These are phyloP conservation scores for Dolichoris vasculosae DNA, from an alignment of 1,140 invertebrate species.

Conservation along the genomic window DNA sequence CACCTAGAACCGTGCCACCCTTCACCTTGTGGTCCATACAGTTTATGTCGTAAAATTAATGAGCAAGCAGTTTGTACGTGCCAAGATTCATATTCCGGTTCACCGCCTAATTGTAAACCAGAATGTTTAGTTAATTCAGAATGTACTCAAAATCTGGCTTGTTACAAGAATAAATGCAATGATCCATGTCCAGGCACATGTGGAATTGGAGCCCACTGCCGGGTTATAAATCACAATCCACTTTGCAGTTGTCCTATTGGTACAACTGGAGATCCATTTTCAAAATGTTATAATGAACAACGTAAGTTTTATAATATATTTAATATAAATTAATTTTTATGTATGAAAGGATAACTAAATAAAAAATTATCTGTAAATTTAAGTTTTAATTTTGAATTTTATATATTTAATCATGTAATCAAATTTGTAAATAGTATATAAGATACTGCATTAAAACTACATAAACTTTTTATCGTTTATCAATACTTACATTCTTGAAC, in stretches of 20 bases:
- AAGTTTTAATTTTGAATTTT: background rate
- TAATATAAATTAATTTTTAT: background rate
- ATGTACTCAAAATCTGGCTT: slow-evolving; percentile 85
- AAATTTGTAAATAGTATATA: too few relatives aligned
- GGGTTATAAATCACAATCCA: slow-evolving; percentile 84
- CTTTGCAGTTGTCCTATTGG: slow-evolving; percentile 81
- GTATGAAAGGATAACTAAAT: too few relatives aligned
- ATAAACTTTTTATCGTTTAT: too few relatives aligned
- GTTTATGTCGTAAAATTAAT: slow-evolving; percentile 74
- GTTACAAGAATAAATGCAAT: slow-evolving; percentile 84
- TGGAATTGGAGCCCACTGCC: slow-evolving; percentile 83
- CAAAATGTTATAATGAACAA: slow-evolving; percentile 71
- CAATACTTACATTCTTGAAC: too few relatives aligned
- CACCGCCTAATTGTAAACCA: slow-evolving; percentile 83
- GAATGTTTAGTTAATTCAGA: slow-evolving; percentile 87
- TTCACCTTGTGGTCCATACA: slow-evolving; percentile 77
- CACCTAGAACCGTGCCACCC: slow-evolving; percentile 72
- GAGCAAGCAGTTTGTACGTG: slow-evolving; percentile 76
- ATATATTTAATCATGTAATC: too few relatives aligned
- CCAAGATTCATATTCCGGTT: slow-evolving; percentile 74
- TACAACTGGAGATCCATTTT: slow-evolving; percentile 84
- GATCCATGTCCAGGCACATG: slow-evolving; percentile 88
- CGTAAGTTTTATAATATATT: slow-evolving; percentile 54
- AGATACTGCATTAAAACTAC: too few relatives aligned
- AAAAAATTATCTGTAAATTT: background rate